Evolutionary conservation across 2,888 invertebrate genomes (phyloP), one percentile per base, ranked within the genome.

Genomic region (Cephus nigrinus): DNA sequence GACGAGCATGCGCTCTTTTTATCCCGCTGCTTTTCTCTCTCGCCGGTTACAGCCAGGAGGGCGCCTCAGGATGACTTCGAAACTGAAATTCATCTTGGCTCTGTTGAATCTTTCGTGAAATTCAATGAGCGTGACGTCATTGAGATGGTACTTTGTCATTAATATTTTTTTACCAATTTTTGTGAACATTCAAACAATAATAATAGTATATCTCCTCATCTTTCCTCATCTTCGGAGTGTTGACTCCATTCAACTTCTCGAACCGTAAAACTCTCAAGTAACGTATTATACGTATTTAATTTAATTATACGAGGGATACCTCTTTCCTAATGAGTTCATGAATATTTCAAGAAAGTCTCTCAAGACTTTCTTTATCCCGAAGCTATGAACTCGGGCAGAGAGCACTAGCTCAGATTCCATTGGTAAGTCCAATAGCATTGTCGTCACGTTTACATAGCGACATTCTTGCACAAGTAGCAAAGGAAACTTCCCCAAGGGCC

Each of bases 41-140:
- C 40, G 78, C 73, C 76, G 73, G 55, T 33, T 33, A 73, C 72
- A 31, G 71, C 75, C 71, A n/a, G n/a, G 88, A 82, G 84, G 91
- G 89, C 91, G 89, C 89, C 86, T 84, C 83, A 80, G 85, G 84
- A 87, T 86, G 85, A 80, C 72, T 72, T 71, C 31, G 12, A 33
- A 71, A 55, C 55, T 55, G 55, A 55, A 55, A 55, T 55, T 55
- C 23, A 55, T 55, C 55, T 55, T 23, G 55, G 55, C 23, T 55
- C 55, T 55, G 23, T 23, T 55, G 55, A 55, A 55, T 55, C 55
- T 55, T 55, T 55, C 55, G 55, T 55, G 2, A 55, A 55, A 55
- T 55, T 55, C 55, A 55, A 23, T 23, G 23, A 23, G 55, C 55
- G 23, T 55, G 9, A 55, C 55, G 55, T 55, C 55, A 55, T 23